A percentile compares a stretch with the other conserved stretches of the same genome.
Conservation (phyloP, 2,797 vertebrate species). For the Poecilia gillii region DNA sequence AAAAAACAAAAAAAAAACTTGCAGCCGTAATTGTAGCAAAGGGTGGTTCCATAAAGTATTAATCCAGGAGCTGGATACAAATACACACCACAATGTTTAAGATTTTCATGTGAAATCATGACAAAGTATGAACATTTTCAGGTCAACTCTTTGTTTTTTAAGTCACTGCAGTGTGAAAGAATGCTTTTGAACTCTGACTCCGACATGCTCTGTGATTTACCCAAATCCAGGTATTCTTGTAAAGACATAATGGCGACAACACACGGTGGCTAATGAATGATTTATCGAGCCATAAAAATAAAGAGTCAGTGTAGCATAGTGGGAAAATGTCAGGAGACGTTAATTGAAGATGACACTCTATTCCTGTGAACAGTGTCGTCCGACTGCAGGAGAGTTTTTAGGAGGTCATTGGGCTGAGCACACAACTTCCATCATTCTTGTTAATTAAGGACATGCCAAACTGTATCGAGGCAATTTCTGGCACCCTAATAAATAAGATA, state of each 20-base stretch:
- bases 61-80: not conserved
- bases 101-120: not conserved
- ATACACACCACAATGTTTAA: not conserved
- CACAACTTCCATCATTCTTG: constrained; percentile 76
- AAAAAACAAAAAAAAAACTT: not conserved
- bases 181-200: constrained; percentile 10
- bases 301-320: constrained; percentile 51
- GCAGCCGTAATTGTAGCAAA: not conserved
- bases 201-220: constrained; percentile 30
- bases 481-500: constrained; percentile 79
- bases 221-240: constrained; percentile 45
- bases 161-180: not conserved
- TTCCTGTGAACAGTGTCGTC: constrained; percentile 58
- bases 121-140: not conserved
- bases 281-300: constrained; percentile 67
- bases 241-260: constrained; percentile 49
- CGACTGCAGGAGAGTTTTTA: constrained; percentile 45
- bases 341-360: constrained; percentile 74
- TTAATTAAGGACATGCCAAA: constrained; percentile 83
- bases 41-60: not conserved
- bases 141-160: not conserved
- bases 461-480: constrained; percentile 74
- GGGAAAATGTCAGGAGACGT: constrained; percentile 48
- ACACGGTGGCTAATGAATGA: constrained; percentile 63
- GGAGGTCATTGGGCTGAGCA: constrained; percentile 26